Conservation (phyloP, 2,888 invertebrate genomes). For the Tridacna gigas region DNA sequence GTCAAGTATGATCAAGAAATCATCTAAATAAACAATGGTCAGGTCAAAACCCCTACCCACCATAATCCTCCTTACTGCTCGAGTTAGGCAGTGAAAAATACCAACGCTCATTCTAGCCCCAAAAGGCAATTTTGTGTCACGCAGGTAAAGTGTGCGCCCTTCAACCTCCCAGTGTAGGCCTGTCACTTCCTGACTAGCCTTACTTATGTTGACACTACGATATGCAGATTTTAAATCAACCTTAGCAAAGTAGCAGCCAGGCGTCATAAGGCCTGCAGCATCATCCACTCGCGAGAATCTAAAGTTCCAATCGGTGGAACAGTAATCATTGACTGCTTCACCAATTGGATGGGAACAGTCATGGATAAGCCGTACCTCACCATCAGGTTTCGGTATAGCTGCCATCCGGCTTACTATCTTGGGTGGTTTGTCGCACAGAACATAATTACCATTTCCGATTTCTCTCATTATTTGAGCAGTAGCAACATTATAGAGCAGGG, state of each 20-base stretch:
- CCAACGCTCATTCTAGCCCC: not conserved
- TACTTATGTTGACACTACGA: not conserved
- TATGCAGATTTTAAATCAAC: conserved; percentile 2
- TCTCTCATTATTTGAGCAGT: not conserved
- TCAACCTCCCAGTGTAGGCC: not conserved
- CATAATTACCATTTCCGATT: conserved; percentile 6
- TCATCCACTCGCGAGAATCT: not conserved
- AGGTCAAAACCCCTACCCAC: not conserved
- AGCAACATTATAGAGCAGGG: not conserved
- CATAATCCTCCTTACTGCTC: not conserved
- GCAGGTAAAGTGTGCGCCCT: not conserved
- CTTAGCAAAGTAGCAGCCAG: not conserved
- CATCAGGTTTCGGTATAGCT: not conserved
- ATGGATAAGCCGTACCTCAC: not conserved
- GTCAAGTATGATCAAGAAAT: not conserved
- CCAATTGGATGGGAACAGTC: not conserved
- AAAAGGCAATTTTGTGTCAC: conserved; percentile 6
- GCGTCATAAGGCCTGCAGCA: not conserved
- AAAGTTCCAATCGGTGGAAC: not conserved
- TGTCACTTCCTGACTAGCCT: not conserved
- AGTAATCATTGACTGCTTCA: not conserved
- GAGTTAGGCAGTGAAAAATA: not conserved
- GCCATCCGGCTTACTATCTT: not conserved
- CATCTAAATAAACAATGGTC: not conserved
- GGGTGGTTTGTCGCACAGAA: not conserved